phyloP scores from a whole-genome alignment of 2,113 vertebrate genomes.

The Syrrhaptes paradoxus region DNA sequence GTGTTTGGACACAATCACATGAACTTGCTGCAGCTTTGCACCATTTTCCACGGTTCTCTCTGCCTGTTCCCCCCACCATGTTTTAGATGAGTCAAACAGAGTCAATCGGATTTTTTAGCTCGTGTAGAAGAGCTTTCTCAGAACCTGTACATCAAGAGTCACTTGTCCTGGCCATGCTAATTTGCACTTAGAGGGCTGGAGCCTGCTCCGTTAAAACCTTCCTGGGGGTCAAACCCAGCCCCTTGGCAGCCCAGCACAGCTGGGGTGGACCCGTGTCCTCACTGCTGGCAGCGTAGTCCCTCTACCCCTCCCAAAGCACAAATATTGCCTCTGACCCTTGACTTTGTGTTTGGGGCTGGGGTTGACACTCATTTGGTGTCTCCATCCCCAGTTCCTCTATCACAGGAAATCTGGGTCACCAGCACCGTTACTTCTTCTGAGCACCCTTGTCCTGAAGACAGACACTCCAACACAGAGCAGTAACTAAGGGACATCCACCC shows the following conservation, averaged over 20 bases:
- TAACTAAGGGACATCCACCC: neutral
- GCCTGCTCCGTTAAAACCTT: neutral
- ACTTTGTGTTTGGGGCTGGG: neutral
- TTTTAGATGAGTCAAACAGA: neutral
- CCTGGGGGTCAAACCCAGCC: neutral
- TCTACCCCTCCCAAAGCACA: neutral
- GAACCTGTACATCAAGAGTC: neutral
- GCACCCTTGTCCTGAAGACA: neutral
- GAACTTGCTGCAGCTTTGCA: neutral
- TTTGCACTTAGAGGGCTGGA: neutral
- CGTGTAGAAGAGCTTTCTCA: neutral
- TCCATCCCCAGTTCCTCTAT: neutral
- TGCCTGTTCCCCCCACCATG: neutral
- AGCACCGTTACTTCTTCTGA: neutral
- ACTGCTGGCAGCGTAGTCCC: neutral
- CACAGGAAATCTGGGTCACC: neutral
- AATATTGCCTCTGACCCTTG: neutral
- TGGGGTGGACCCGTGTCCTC: neutral
- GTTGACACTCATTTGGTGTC: neutral
- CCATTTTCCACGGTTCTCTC: neutral
- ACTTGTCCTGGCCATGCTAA: accelerated
- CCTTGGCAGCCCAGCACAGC: neutral
- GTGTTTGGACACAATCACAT: neutral
- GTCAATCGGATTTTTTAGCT: neutral
- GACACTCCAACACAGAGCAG: neutral